A percentile compares a stretch with the other conserved stretches of the same genome.
Evolutionary conservation across 2,113 vertebrate species (phyloP).

Genomic region (Coturnix japonica): DNA sequence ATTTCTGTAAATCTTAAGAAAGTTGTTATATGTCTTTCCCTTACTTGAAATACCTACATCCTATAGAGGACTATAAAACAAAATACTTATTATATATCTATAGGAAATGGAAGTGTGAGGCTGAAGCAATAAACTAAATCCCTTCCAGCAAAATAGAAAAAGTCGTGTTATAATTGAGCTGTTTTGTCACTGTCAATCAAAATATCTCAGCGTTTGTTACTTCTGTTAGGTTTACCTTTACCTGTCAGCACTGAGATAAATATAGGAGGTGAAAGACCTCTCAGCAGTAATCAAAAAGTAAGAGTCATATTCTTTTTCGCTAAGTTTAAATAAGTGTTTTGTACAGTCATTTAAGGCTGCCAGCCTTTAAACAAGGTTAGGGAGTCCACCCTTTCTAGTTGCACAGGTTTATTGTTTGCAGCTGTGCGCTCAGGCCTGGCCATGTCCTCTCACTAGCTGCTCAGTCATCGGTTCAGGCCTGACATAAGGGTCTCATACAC

Average conservation of each 20-base stretch:
- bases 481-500: no score
- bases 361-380: no score
- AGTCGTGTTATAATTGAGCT: not conserved
- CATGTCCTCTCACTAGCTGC: no score
- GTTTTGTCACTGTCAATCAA: not conserved
- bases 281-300: not conserved
- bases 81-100: not conserved
- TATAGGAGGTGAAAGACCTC: not conserved
- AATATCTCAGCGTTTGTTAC: not conserved
- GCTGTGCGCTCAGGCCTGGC: no score
- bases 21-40: not conserved
- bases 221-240: not conserved
- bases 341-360: not conserved
- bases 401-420: no score
- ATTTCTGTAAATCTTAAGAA: not conserved
- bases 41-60: not conserved
- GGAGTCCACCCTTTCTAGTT: no score
- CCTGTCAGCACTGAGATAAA: not conserved
- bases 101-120: not conserved
- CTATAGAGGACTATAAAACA: not conserved
- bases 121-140: not conserved
- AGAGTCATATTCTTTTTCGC: not conserved
- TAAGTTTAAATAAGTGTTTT: not conserved
- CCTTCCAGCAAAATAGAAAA: not conserved
- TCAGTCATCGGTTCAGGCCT: no score